Base-by-base conservation (phyloP, 2,797 vertebrate species). In the Sorex maritimensis region DNA sequence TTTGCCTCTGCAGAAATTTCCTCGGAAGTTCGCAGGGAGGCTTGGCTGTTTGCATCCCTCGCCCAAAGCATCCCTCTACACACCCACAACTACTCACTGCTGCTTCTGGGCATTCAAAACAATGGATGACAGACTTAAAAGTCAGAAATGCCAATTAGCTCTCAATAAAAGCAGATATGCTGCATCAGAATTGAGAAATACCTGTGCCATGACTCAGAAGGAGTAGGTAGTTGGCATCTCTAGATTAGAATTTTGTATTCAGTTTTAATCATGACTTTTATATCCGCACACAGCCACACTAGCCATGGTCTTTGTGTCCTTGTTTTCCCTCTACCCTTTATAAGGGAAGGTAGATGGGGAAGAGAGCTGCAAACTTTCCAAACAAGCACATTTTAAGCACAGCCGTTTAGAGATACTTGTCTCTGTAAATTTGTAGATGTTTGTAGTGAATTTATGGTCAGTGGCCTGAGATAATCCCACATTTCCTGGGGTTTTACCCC, bases 21-120 rank as follows among this genome's bases (percentile, higher is more conserved):
- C 96, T 88, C 89, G 86, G 71, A 91, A 91, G 74, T 94, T 87
- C 71, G 49, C 30, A 91, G 61, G 96, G 95, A 96, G 46, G 38
- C 84, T 86, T 94, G 15, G 91, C 75, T 94, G 94, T 97, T 92
- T 94, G 72, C 91, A 92, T 90, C 86, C 91, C 85, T 94, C 17
- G 3, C 86, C 97, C 89, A 91, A 96, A 92, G 91, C 3, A 49
- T 0, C 23, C 1, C 3, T 4, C 13, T 11, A 11, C 49, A 52
- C 49, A 9, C 49, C 49, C 49, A 52, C 49, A 30, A 67, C 24
- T 67, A 11, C 28, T 67, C 10, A 78, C 10, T 34, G 26, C 13
- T 46, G 73, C 88, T 83, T 81, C 52, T 38, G 26, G 90, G 13
- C 41, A 78, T 75, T 85, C 8, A 73, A 93, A 80, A 41, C 28